phyloP scores from a whole-genome alignment of 1,140 invertebrate species.

The Drosophila malerkotliana region DNA sequence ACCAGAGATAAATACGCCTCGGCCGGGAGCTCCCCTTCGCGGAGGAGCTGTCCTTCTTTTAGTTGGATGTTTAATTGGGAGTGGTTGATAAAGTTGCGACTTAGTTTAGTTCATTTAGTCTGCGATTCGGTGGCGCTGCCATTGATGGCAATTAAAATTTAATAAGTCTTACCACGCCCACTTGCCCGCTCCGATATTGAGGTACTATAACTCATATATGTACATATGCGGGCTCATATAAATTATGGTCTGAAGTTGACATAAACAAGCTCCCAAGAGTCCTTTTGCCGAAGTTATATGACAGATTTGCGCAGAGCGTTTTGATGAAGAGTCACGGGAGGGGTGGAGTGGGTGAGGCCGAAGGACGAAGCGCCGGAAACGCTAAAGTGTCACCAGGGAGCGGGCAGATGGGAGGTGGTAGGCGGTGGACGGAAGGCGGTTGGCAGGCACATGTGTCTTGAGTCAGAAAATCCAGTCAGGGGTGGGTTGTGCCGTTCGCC shows the following conservation, averaged over 20 bases:
- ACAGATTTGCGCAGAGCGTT: conserved; percentile 76
- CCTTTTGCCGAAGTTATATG: conserved; percentile 80
- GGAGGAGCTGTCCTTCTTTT: conserved; percentile 12
- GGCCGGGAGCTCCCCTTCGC: background rate
- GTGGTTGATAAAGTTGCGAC: conserved; percentile 71
- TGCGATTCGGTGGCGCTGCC: conserved; percentile 20
- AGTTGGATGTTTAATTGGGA: conserved; percentile 65
- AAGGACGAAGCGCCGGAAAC: conserved; percentile 33
- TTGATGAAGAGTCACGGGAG: conserved; percentile 65
- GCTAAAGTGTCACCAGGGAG: conserved; percentile 78
- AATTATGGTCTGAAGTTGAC: conserved; percentile 82
- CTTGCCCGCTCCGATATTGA: background rate
- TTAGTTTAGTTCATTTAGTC: conserved; percentile 79
- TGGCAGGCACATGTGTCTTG: conserved; percentile 63
- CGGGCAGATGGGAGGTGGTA: conserved; percentile 24
- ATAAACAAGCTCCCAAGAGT: conserved; percentile 83
- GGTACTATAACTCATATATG: conserved; percentile 19
- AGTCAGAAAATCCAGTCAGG: conserved; percentile 15
- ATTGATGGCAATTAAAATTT: conserved; percentile 70
- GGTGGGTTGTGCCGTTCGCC: conserved; percentile 20
- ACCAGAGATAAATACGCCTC: conserved; percentile 50
- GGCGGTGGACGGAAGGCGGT: conserved; percentile 15
- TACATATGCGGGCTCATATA: conserved; percentile 69
- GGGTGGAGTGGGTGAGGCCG: conserved; percentile 2
- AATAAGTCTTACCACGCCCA: conserved; percentile 58